Evolutionary conservation across 2,113 vertebrate genomes (phyloP), one percentile per base, ranked within the genome.

Genomic region (Leptocoma aspasia): DNA sequence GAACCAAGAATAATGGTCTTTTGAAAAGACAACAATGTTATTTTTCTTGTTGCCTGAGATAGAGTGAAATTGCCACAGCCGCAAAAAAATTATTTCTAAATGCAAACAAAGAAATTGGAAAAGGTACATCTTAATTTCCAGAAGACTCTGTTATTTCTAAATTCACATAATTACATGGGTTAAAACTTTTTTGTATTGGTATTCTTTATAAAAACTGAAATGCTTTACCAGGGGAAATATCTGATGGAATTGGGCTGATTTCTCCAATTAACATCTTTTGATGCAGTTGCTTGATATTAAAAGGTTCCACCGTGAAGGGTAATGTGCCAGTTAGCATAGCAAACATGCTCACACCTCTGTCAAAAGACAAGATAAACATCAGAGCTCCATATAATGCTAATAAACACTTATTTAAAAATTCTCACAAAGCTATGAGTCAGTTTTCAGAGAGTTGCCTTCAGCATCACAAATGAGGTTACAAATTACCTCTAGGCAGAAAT

Each of bases 271-370:
- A 93, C 98, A 98, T 98, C 97, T 99, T 99, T 93, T 98, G 98
- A 86, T 98, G 98, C 69, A 99, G 97, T 69, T 98, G 98, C 94
- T 99, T 98, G 95, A 98, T 98, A 97, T 98, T 98, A 85, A 98
- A 98, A 65, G 98, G 98, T 84, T 99, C 98, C 72, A 98, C 97
- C 0, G 90, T 98, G 96, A 99, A 98, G 16, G 98, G 98, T 44
- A 99, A 95, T 3, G 98, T 98, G 39, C 98, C 98, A 0, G 98
- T 98, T 94, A 99, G 86, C 98, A 98, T 98, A 76, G 98, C 98
- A 94, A 98, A 99, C 84, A 97, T 98, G 82, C 98, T 98, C 84
- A 98, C 98, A 31, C 98, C 98, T 96, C 98, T 99, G 95, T 82
- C 69, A 90, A 83, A 61, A 56, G 64, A 87, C 88, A 95, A 87